phyloP scores from a whole-genome alignment of 2,797 vertebrate species.

The Coregonus ussuriensis region DNA sequence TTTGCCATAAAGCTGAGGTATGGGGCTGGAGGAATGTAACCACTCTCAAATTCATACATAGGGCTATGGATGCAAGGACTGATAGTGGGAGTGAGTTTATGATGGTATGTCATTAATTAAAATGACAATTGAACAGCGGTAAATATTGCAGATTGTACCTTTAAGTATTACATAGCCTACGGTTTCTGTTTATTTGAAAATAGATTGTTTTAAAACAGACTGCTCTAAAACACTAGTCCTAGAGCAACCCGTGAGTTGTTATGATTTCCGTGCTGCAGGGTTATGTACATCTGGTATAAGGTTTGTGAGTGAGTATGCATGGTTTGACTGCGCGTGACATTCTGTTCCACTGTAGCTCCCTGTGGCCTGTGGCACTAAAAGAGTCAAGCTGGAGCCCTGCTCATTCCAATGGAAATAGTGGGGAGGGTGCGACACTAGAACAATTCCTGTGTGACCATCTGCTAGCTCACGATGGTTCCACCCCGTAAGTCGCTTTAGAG shows the following conservation, averaged over 20 bases:
- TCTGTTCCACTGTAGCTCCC: neutral
- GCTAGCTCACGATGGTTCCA: constrained; percentile 60
- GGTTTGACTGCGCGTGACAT: constrained; percentile 9
- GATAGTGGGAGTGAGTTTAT: too few relatives aligned
- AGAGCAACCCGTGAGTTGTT: neutral
- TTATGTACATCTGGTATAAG: neutral
- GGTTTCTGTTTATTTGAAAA: neutral
- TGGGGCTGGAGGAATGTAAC: neutral
- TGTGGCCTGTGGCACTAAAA: constrained; percentile 34
- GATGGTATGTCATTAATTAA: too few relatives aligned
- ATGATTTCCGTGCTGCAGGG: neutral
- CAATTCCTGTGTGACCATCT: constrained; percentile 68
- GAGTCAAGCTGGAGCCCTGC: constrained; percentile 50
- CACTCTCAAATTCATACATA: too few relatives aligned
- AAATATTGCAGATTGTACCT: neutral
- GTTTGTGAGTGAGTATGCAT: neutral
- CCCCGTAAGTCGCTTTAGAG: constrained; percentile 54
- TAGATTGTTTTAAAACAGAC: too few relatives aligned
- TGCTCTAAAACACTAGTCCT: neutral
- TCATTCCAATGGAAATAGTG: constrained; percentile 56
- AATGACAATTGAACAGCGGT: neutral
- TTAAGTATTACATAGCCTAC: neutral
- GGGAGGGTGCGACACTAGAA: constrained; percentile 53
- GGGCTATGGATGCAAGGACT: too few relatives aligned
- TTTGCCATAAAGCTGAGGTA: too few relatives aligned